These are phyloP conservation scores for Kryptolebias ocellatus DNA, from an alignment of 2,797 vertebrate species.

Conservation along the genomic window DNA sequence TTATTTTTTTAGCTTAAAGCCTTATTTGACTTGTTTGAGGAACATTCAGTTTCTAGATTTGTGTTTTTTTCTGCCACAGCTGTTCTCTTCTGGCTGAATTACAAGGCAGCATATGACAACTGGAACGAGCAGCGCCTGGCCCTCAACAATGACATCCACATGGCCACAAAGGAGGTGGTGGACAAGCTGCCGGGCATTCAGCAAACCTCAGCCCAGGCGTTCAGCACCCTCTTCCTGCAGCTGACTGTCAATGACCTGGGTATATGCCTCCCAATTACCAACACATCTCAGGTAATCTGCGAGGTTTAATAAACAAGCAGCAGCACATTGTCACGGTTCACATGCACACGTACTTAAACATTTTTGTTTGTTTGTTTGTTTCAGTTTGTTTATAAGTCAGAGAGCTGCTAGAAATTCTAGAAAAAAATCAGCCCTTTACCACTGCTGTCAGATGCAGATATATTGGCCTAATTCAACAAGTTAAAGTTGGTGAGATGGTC, in stretches of 20 bases:
- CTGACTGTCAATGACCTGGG: conserved; percentile 97
- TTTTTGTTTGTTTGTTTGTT: too few species aligned
- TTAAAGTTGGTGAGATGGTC: too few species aligned
- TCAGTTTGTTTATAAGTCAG: too few species aligned
- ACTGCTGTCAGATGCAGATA: too few species aligned
- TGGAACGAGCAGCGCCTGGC: conserved; percentile 99
- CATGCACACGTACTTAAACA: too few species aligned
- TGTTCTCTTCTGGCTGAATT: conserved; percentile 99
- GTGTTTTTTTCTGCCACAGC: conserved; percentile 72
- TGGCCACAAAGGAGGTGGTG: conserved; percentile 98
- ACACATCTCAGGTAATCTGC: conserved; percentile 75
- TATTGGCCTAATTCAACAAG: too few species aligned
- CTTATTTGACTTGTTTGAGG: neutral
- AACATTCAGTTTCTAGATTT: neutral
- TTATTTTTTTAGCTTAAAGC: too few species aligned
- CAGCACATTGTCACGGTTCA: too few species aligned
- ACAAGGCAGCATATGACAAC: conserved; percentile 98
- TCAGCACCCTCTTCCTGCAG: conserved; percentile 97
- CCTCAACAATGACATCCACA: conserved; percentile 96
- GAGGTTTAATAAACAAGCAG: too few species aligned
- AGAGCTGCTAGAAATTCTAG: too few species aligned
- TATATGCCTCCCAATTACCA: conserved; percentile 97
- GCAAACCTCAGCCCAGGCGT: conserved; percentile 96
- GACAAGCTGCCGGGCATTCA: conserved; percentile 98
- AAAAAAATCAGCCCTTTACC: too few species aligned